A percentile compares a stretch with the other conserved stretches of the same genome.
phyloP scores from a whole-genome alignment of 1,140 invertebrate genomes.

The Pinna nobilis region DNA sequence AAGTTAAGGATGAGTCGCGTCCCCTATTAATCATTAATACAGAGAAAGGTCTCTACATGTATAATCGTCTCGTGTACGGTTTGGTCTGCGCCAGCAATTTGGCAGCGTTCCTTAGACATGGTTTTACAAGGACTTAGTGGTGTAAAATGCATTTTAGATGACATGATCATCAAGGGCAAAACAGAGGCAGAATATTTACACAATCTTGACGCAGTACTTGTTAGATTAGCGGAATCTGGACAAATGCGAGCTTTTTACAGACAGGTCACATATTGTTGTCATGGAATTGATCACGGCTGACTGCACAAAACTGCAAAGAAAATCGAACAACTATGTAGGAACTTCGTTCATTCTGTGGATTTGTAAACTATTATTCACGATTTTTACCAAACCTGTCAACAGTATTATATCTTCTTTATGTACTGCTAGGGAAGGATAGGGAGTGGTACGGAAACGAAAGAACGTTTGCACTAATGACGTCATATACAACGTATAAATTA shows the following conservation, averaged over 20 bases:
- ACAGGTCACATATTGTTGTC: constrained; percentile 50
- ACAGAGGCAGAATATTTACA: constrained; percentile 2
- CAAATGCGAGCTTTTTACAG: constrained; percentile 19
- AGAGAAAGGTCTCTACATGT: constrained; percentile 23
- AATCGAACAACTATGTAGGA: no score
- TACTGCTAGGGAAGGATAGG: no score
- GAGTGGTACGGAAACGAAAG: no score
- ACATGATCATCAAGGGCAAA: constrained; percentile 47
- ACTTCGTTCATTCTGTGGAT: no score
- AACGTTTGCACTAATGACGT: no score
- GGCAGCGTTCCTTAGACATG: constrained; percentile 74
- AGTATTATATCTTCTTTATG: no score
- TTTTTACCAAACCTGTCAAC: no score
- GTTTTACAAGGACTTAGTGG: constrained; percentile 55
- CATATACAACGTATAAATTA: no score
- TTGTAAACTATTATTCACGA: no score
- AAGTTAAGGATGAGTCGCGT: constrained; percentile 50
- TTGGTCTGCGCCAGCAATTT: constrained; percentile 73
- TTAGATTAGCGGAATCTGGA: not conserved
- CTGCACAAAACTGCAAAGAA: constrained; percentile 57
- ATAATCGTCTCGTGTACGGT: not conserved
- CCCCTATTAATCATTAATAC: constrained; percentile 42
- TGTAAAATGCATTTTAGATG: constrained; percentile 41
- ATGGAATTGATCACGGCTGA: constrained; percentile 57
- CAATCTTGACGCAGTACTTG: not conserved